These are phyloP conservation scores for Mercenaria mercenaria DNA, from an alignment of 1,140 invertebrate species.

Conservation along the genomic window DNA sequence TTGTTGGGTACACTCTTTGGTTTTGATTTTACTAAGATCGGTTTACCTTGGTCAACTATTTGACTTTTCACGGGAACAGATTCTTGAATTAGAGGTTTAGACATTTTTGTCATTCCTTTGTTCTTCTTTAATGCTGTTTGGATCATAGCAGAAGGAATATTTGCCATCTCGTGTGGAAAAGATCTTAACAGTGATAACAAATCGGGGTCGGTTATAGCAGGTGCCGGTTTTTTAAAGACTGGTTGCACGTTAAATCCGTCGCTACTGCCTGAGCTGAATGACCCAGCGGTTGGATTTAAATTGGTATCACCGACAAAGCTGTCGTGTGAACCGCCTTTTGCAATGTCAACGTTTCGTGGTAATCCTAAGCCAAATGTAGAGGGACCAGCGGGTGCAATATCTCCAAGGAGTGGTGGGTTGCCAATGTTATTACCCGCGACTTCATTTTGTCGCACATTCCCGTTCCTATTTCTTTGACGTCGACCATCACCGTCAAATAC, in stretches of 20 bases:
- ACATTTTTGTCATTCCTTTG: not conserved
- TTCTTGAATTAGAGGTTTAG: no score
- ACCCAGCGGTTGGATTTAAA: not conserved
- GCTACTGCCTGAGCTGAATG: not conserved
- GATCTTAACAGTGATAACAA: constrained; percentile 13
- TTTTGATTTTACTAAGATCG: no score
- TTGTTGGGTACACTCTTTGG: not conserved
- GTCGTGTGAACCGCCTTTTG: no score
- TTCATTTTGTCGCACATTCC: not conserved
- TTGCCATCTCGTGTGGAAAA: constrained; percentile 45
- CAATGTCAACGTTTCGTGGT: not conserved
- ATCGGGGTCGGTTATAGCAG: constrained; percentile 44
- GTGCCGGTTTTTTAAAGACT: constrained; percentile 26
- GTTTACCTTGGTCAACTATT: not conserved
- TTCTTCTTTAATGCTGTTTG: constrained; percentile 39
- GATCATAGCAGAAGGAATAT: constrained; percentile 39
- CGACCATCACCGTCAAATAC: constrained; percentile 53
- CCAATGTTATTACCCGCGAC: not conserved
- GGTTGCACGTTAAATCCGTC: constrained; percentile 16
- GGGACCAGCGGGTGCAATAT: not conserved
- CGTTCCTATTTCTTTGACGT: not conserved
- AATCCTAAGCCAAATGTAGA: no score
- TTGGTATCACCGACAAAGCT: not conserved
- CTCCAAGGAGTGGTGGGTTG: not conserved
- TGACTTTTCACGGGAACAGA: not conserved